phyloP scores from a whole-genome alignment of 2,888 invertebrate genomes.

The Cylloceria caligata region DNA sequence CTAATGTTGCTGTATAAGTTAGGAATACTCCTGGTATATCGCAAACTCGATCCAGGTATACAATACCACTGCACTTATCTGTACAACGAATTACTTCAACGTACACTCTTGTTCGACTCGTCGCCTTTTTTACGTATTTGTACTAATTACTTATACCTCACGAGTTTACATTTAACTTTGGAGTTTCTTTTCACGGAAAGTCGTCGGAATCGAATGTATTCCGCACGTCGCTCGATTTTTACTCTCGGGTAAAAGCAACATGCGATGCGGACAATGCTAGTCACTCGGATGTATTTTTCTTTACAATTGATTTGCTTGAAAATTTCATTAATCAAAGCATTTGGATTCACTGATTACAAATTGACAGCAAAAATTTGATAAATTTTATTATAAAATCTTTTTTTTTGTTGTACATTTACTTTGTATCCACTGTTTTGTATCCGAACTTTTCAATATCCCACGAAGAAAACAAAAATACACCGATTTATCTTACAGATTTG shows the following conservation, averaged over 20 bases:
- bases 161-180: conserved; percentile 39
- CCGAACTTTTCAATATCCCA: too few relatives aligned
- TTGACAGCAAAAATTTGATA: not conserved
- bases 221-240: conserved; percentile 22
- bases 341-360: too few relatives aligned
- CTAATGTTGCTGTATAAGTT: conserved; percentile 48
- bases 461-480: too few relatives aligned
- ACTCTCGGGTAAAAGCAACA: not conserved
- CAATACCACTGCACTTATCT: conserved; percentile 17
- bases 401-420: not conserved
- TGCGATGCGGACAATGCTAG: not conserved
- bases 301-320: not conserved
- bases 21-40: conserved; percentile 25
- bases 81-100: conserved; percentile 35
- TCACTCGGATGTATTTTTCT: not conserved
- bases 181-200: not conserved
- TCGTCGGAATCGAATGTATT: not conserved
- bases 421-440: too few relatives aligned
- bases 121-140: conserved; percentile 41
- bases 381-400: not conserved
- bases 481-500: not conserved
- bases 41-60: conserved; percentile 6
- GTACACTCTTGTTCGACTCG: conserved; percentile 1
- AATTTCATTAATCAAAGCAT: not conserved
- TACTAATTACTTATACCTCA: conserved; percentile 47